These are phyloP conservation scores for Polymixis flavicincta DNA, from an alignment of 2,888 invertebrate genomes.

Conservation along the genomic window DNA sequence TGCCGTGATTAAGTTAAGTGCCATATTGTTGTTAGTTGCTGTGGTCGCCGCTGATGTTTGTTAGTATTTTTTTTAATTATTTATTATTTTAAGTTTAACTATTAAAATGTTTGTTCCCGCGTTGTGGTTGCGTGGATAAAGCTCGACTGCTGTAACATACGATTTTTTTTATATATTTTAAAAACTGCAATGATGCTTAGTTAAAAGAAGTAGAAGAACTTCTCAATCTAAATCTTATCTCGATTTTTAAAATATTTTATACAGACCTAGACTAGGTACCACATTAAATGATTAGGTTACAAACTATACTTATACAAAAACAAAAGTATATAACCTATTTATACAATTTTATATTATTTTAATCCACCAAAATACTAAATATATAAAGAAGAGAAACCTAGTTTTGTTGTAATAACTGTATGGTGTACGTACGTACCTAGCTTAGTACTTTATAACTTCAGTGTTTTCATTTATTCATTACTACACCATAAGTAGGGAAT, in stretches of 20 bases:
- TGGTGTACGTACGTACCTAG: background rate
- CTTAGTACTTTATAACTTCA: background rate
- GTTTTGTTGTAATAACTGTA: background rate
- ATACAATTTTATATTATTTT: background rate
- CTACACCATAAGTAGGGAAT: too few species aligned
- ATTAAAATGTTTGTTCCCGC: background rate
- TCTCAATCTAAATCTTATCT: background rate
- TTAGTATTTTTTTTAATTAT: constrained; percentile 72
- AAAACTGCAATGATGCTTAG: background rate
- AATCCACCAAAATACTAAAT: background rate
- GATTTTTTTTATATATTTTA: background rate
- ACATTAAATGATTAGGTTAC: background rate
- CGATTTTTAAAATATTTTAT: background rate
- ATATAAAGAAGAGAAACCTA: background rate
- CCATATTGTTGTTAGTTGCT: constrained; percentile 83
- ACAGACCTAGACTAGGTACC: background rate
- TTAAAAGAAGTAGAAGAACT: background rate
- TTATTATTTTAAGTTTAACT: background rate
- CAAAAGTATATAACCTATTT: background rate
- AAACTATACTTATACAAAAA: background rate
- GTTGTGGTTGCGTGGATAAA: constrained; percentile 5
- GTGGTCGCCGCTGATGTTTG: constrained; percentile 83
- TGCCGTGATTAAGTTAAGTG: constrained; percentile 87
- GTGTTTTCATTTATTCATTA: background rate
- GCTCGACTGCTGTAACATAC: background rate